Evolutionary conservation across 2,888 invertebrate genomes (phyloP), one percentile per base, ranked within the genome.

Genomic region (Cerceris rybyensis): DNA sequence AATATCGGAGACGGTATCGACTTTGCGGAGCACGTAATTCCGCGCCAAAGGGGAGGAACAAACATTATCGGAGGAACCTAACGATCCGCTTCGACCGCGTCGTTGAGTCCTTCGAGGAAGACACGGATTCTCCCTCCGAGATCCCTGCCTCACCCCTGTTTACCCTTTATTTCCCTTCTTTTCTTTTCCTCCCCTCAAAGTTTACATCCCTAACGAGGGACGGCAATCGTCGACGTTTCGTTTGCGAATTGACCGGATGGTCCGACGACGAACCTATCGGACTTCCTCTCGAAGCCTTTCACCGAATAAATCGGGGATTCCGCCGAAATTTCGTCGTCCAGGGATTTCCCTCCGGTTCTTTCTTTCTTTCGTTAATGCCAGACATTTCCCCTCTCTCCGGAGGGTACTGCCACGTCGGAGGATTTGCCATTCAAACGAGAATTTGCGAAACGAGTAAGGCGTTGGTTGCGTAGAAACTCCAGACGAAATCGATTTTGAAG

Each of bases 191-290:
- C 16, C 61, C 58, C 17, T 4, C n/a, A 61, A 67, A 64, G 83
- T 80, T 78, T 73, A 72, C 75, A 75, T 73, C 80, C 70, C 72
- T 82, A 80, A 82, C 80, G 82, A 82, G 83, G 59, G 66, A 70
- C 72, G 43, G 54, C 74, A 58, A 66, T 76, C 82, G 82, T 41
- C 42, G 50, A 42, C 61, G 78, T 46, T 54, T 59, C 63, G 67
- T 61, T 69, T 59, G 59, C 63, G 66, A 65, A 55, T 75, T 63
- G 60, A 57, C 61, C 8, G 54, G 63, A 57, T 54, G 11, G 28
- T 28, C 28, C 28, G 46, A 46, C 46, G 11, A 11, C 46, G 46
- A 46, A 46, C 46, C 46, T 11, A 11, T 46, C 46, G 46, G 46
- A 52, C 52, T n/a, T 52, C n/a, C 14, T 52, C 14, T 52, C 52